A percentile compares a stretch with the other conserved stretches of the same genome.
These are phyloP conservation scores for Coturnix japonica DNA, from an alignment of 2,113 vertebrate genomes.

Conservation along the genomic window DNA sequence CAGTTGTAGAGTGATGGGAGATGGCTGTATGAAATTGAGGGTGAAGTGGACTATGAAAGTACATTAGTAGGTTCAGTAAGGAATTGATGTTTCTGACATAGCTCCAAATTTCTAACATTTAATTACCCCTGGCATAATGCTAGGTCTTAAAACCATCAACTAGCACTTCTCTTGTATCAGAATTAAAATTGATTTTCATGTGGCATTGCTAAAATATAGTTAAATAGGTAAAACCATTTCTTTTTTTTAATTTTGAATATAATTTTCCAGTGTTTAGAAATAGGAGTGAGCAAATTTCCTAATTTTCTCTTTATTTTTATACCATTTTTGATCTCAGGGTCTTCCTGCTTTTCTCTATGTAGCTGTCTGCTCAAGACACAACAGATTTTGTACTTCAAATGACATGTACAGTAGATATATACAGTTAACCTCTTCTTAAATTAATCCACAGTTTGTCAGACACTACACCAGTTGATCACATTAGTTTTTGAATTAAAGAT, in stretches of 20 bases:
- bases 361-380: background rate
- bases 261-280: background rate
- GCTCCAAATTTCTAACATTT: background rate
- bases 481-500: background rate
- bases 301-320: background rate
- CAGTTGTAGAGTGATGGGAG: background rate
- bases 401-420: background rate
- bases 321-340: background rate
- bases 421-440: background rate
- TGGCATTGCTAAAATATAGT: background rate
- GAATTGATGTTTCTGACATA: background rate
- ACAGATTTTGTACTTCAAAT: background rate
- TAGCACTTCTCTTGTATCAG: background rate
- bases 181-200: background rate
- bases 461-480: background rate
- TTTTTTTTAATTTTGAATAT: background rate
- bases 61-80: background rate
- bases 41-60: background rate
- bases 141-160: background rate
- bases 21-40: background rate
- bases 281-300: background rate
- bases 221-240: background rate
- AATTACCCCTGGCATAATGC: background rate
- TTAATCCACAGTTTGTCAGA: background rate
- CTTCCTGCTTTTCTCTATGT: background rate